Conservation (phyloP, 2,797 vertebrate genomes). For the Lutjanus campechanus region DNA sequence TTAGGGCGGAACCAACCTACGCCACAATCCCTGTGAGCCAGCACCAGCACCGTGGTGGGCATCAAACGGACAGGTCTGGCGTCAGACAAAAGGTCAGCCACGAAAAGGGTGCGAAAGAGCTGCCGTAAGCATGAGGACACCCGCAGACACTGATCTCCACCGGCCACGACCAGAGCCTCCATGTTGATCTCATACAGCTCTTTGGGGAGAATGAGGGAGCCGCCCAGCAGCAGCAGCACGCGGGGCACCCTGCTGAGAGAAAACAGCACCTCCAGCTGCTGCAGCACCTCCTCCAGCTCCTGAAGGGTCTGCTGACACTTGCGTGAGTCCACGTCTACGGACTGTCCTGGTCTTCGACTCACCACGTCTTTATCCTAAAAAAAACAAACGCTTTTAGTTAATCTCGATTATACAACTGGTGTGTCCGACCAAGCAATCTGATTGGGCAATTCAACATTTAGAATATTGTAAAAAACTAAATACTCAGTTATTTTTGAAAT, state of each 20-base stretch:
- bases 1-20: slow-evolving; percentile 95
- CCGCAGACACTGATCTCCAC: slow-evolving; percentile 83
- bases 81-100: slow-evolving; percentile 93
- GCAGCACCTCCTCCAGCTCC: slow-evolving; percentile 90
- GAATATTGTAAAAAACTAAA: too few species aligned
- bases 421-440: too few species aligned
- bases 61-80: slow-evolving; percentile 86
- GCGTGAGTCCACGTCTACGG: slow-evolving; percentile 76
- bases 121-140: slow-evolving; percentile 90
- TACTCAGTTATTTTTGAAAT: too few species aligned
- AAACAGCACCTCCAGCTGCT: slow-evolving; percentile 92
- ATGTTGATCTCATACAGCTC: slow-evolving; percentile 96
- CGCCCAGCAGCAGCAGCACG: slow-evolving; percentile 93
- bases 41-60: slow-evolving; percentile 88
- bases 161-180: slow-evolving; percentile 84
- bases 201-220: slow-evolving; percentile 89
- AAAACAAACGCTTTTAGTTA: slow-evolving; percentile 17
- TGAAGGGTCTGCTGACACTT: slow-evolving; percentile 89
- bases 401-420: background rate
- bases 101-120: slow-evolving; percentile 92
- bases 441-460: too few species aligned
- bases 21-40: slow-evolving; percentile 93
- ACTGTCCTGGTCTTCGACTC: slow-evolving; percentile 73
- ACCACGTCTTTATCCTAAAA: slow-evolving; percentile 83
- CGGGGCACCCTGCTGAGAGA: slow-evolving; percentile 91